Evolutionary conservation across 2,113 vertebrate genomes (phyloP), one percentile per base, ranked within the genome.

Genomic region (Labrus mixtus): DNA sequence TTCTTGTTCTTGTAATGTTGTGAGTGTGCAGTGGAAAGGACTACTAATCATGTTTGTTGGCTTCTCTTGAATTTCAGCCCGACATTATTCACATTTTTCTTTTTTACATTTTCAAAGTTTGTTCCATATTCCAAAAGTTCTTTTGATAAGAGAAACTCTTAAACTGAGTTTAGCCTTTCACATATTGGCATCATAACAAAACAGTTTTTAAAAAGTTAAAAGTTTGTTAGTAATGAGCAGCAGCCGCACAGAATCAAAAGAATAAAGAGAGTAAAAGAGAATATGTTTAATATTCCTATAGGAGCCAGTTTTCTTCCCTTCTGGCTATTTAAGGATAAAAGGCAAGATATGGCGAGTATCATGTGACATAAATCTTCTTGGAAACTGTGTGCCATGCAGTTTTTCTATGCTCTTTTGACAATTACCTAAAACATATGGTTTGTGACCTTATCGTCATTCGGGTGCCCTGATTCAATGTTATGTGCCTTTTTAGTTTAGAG

Each of bases 321-420:
- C 1, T 1, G 0, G 41, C 22, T 69, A 65, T 73, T n/a, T 62
- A 59, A 36, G 12, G 25, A 74, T 56, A 15, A 77, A 61, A 80
- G 65, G 33, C 12, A 9, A 54, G n/a, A 76, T 75, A 77, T 66
- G 33, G 19, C 19, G 17, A 7, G 4, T 48, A 17, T 19, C 33
- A 0, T 56, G 13, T 25, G 60, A 74, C 37, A 25, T 25, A 25
- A 25, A 25, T 25, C 25, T 25, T 1, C 25, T 25, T 25, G 25
- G 25, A 25, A 25, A 25, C 25, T 25, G 1, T 25, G 25, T 25
- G 25, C 25, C 25, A 25, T 2, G 25, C 25, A 1, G 70, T 3
- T 29, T 46, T 50, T 17, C 8, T 78, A 67, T 29, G 17, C 45
- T 82, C 66, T 80, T 50, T 68, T 79, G 67, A 23, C 76, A 87